phyloP scores from a whole-genome alignment of 30 jellyfish, hydroid and myxozoan genomes.

The Mastigias papua region DNA sequence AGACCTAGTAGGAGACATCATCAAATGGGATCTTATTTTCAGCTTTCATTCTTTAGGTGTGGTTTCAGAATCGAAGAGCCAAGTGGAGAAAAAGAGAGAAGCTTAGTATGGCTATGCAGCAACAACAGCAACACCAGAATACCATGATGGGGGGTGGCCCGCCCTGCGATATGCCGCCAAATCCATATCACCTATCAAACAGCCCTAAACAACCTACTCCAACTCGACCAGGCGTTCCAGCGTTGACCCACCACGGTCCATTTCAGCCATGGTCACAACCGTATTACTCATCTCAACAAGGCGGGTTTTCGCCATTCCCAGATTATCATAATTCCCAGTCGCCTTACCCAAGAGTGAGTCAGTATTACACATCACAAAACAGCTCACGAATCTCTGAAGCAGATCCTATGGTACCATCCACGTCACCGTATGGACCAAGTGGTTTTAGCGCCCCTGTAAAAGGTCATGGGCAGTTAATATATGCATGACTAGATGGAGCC shows the following conservation, averaged over 20 bases:
- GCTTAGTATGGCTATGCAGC: conserved; percentile 83
- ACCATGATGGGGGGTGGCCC: conserved; percentile 48
- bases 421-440: conserved; percentile 78
- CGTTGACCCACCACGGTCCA: conserved; percentile 95
- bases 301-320: conserved; percentile 88
- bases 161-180: conserved; percentile 83
- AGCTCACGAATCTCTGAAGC: conserved; percentile 78
- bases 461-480: conserved; percentile 83
- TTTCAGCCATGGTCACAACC: conserved; percentile 95
- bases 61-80: conserved; percentile 99
- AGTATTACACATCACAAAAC: conserved; percentile 54
- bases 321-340: conserved; percentile 83
- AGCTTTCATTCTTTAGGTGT: conserved; percentile 68
- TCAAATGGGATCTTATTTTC: no score
- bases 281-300: conserved; percentile 83
- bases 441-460: conserved; percentile 80
- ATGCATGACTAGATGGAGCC: conserved; percentile 66
- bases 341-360: conserved; percentile 67
- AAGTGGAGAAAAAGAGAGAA: conserved; percentile 98
- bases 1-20: no score
- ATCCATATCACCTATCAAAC: conserved; percentile 77
- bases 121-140: conserved; percentile 71
- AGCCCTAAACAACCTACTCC: conserved; percentile 96
- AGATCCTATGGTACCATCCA: conserved; percentile 65
- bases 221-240: conserved; percentile 79